Evolutionary conservation across 2,888 invertebrate species (phyloP).

Genomic region (Lasioglossum marginatum): DNA sequence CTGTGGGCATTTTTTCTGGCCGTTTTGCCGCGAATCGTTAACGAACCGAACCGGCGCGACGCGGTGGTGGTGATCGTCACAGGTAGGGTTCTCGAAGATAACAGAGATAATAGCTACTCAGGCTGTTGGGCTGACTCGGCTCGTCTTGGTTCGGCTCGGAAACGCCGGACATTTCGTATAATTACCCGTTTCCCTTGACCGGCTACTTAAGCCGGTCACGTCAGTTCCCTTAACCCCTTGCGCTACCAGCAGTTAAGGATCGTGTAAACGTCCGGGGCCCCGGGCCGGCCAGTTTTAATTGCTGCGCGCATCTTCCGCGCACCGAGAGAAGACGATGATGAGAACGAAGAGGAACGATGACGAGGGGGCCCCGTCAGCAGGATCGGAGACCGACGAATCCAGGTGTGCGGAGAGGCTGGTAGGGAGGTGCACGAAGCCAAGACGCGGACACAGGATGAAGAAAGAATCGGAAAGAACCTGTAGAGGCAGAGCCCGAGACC

Average conservation of each 20-base stretch:
- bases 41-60: slow-evolving; percentile 47
- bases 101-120: not conserved
- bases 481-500: not conserved
- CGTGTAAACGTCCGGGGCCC: slow-evolving; percentile 69
- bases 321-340: slow-evolving; percentile 55
- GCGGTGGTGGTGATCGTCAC: slow-evolving; percentile 27
- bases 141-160: slow-evolving; percentile 14
- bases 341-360: not conserved
- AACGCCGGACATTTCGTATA: slow-evolving; percentile 71
- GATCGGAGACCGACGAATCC: slow-evolving; percentile 17
- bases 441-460: slow-evolving; percentile 42
- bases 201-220: slow-evolving; percentile 70
- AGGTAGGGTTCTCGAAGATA: not conserved
- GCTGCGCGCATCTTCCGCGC: slow-evolving; percentile 64
- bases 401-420: not conserved
- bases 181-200: slow-evolving; percentile 75
- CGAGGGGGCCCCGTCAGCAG: not conserved
- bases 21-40: slow-evolving; percentile 50
- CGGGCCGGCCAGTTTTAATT: slow-evolving; percentile 69
- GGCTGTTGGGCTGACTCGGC: not conserved
- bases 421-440: slow-evolving; percentile 10
- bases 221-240: slow-evolving; percentile 70
- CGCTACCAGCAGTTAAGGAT: slow-evolving; percentile 74
- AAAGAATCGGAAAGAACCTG: slow-evolving; percentile 57
- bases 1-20: slow-evolving; percentile 38